Conservation (phyloP, 2,797 vertebrate genomes). For the Stomatorhinus walkeri region DNA sequence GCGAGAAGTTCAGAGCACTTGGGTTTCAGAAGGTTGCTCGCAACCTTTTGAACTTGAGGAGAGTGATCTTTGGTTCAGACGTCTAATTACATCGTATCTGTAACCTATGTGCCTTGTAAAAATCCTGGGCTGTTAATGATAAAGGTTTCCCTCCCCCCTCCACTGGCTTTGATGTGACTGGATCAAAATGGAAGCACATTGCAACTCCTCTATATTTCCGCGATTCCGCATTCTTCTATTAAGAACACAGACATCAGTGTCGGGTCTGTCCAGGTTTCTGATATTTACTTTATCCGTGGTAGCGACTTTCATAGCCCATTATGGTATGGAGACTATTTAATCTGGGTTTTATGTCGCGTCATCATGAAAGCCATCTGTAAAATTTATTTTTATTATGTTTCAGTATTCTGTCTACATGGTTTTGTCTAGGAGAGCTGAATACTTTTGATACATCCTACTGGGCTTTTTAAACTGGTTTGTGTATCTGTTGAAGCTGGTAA, state of each 20-base stretch:
- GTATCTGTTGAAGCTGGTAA: neutral
- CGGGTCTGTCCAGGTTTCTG: neutral
- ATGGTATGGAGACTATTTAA: neutral
- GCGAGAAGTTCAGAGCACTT: constrained; percentile 79
- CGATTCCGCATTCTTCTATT: neutral
- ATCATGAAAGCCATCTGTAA: neutral
- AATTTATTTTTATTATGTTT: neutral
- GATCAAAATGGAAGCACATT: neutral
- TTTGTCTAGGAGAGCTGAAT: neutral
- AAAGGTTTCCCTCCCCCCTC: neutral
- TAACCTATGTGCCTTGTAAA: constrained; percentile 1
- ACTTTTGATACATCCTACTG: neutral
- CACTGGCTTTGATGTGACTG: neutral
- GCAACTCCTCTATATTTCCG: neutral
- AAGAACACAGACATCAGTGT: neutral
- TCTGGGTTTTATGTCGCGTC: neutral
- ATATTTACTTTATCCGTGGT: neutral
- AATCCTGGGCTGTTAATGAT: neutral
- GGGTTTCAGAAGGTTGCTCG: constrained; percentile 64
- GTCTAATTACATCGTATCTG: neutral
- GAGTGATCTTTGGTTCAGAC: constrained; percentile 32
- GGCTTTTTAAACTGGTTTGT: neutral
- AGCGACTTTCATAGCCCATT: neutral
- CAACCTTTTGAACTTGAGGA: constrained; percentile 84
- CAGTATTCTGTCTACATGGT: neutral